phyloP scores from a whole-genome alignment of 92 coral and sea anemone species.

The Paramuricea clavata region DNA sequence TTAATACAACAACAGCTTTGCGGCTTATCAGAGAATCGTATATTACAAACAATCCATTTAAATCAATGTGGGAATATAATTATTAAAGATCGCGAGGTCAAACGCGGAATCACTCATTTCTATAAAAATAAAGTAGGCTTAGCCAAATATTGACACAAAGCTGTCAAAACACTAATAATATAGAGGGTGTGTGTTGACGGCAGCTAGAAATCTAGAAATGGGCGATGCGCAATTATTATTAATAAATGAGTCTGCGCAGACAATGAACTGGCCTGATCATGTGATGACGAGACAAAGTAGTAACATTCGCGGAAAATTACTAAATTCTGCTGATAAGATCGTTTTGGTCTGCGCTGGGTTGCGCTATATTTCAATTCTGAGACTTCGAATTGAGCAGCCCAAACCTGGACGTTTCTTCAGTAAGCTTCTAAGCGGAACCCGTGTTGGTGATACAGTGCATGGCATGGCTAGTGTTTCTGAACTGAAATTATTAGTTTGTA shows the following conservation, averaged over 20 bases:
- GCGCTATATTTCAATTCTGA: too few relatives aligned
- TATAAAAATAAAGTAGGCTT: neutral
- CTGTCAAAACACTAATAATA: constrained; percentile 21
- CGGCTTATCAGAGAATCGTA: neutral
- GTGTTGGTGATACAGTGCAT: too few relatives aligned
- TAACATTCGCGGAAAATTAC: neutral
- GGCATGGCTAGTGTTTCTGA: too few relatives aligned
- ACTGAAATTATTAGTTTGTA: too few relatives aligned
- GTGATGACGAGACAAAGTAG: neutral
- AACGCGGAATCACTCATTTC: neutral
- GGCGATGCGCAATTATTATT: neutral
- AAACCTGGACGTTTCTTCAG: too few relatives aligned
- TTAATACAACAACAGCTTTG: neutral
- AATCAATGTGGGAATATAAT: neutral
- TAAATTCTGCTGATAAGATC: neutral
- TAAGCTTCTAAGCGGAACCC: too few relatives aligned
- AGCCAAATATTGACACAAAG: neutral
- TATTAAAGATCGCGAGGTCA: neutral
- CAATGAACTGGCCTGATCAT: neutral
- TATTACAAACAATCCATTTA: neutral
- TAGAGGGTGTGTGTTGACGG: neutral
- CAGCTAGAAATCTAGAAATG: too few relatives aligned
- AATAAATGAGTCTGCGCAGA: neutral
- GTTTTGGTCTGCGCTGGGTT: too few relatives aligned
- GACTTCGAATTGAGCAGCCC: too few relatives aligned